Conservation (phyloP, 2,113 vertebrate genomes). For the Lepidothrix coronata region DNA sequence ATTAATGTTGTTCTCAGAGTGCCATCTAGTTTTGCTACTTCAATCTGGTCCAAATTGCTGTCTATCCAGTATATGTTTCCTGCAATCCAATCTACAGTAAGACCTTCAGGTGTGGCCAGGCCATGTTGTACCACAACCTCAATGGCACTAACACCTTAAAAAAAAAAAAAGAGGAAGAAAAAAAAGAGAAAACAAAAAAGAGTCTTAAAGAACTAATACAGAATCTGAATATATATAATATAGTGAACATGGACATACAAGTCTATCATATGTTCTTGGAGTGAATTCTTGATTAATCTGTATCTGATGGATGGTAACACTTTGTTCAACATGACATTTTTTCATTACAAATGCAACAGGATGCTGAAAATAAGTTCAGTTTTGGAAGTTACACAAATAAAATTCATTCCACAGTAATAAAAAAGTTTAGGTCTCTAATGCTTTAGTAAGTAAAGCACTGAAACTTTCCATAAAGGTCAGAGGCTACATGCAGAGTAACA, state of each 20-base stretch:
- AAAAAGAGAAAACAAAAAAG: not conserved
- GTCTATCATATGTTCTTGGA: not conserved
- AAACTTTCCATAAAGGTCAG: not conserved
- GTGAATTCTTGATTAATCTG: not conserved
- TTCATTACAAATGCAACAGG: not conserved
- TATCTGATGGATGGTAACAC: not conserved
- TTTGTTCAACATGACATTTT: not conserved
- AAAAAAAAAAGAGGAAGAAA: not conserved
- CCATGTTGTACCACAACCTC: constrained; percentile 96
- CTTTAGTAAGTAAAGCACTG: not conserved
- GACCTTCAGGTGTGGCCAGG: constrained; percentile 93
- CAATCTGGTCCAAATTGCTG: constrained; percentile 98
- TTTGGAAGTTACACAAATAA: not conserved
- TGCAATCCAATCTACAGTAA: constrained; percentile 97
- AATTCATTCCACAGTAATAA: not conserved
- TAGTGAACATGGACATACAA: not conserved
- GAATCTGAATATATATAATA: not conserved
- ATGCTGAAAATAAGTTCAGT: not conserved
- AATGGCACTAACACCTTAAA: constrained; percentile 87
- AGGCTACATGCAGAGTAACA: not conserved
- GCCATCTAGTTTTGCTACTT: constrained; percentile 94
- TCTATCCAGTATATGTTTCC: constrained; percentile 99
- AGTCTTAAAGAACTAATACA: not conserved
- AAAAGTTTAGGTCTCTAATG: not conserved
- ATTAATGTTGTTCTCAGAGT: constrained; percentile 91